Evolutionary conservation across 1,140 invertebrate species (phyloP).

Genomic region (Papilio aristodemus): DNA sequence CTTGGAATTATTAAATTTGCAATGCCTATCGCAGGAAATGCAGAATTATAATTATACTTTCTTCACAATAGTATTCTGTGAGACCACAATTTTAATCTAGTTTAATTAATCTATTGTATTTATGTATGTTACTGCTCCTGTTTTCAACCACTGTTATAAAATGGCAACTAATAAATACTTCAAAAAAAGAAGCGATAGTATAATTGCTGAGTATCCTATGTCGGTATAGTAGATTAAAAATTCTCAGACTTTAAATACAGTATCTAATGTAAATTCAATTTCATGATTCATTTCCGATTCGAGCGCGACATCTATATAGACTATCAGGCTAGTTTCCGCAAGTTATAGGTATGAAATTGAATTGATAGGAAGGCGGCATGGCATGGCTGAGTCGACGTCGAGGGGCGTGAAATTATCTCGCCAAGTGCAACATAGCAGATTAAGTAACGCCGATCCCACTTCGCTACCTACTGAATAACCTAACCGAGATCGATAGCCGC

Average conservation of each 20-base stretch:
- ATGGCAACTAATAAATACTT: too few species aligned
- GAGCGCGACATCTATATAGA: slow-evolving; percentile 40
- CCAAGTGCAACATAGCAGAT: slow-evolving; percentile 67
- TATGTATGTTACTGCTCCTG: too few species aligned
- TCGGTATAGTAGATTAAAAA: not conserved
- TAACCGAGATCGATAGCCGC: slow-evolving; percentile 55
- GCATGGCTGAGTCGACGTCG: slow-evolving; percentile 49
- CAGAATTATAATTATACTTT: too few species aligned
- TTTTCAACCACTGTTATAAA: too few species aligned
- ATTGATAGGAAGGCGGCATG: slow-evolving; percentile 58
- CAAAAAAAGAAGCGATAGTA: too few species aligned
- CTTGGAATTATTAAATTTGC: too few species aligned
- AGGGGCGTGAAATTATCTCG: slow-evolving; percentile 66
- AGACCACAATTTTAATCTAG: too few species aligned
- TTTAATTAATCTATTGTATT: too few species aligned
- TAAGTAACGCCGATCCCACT: slow-evolving; percentile 58
- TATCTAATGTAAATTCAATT: slow-evolving; percentile 32
- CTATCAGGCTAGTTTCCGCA: slow-evolving; percentile 51
- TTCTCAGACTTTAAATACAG: not conserved
- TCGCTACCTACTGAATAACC: slow-evolving; percentile 51
- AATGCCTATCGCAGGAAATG: too few species aligned
- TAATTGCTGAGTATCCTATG: too few species aligned
- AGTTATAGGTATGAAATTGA: slow-evolving; percentile 70
- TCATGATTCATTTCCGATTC: slow-evolving; percentile 33
- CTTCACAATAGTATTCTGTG: too few species aligned